A percentile compares a stretch with the other conserved stretches of the same genome.
Evolutionary conservation across 2,113 vertebrate species (phyloP).

Genomic region (Tupaia tana): DNA sequence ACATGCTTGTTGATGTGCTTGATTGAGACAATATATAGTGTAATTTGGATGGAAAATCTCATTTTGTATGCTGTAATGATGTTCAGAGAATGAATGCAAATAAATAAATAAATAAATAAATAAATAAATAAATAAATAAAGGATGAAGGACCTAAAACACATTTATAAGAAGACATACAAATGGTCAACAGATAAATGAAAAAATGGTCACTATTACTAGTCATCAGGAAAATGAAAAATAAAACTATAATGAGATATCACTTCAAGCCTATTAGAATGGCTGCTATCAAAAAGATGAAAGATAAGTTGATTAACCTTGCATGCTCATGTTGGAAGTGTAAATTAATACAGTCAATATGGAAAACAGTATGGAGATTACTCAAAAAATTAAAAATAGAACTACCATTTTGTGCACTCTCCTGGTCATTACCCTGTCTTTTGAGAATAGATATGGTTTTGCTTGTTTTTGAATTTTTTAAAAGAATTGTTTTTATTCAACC

Average conservation of each 20-base stretch:
- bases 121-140: too few species aligned
- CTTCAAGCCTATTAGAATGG: too few species aligned
- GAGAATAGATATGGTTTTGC: not conserved
- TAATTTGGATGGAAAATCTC: too few species aligned
- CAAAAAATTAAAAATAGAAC: not conserved
- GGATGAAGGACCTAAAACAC: not conserved
- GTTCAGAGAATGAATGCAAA: too few species aligned
- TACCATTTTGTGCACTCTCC: not conserved
- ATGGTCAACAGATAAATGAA: not conserved
- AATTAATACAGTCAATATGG: not conserved
- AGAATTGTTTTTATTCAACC: not conserved
- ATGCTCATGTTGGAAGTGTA: not conserved
- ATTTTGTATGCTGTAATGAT: too few species aligned
- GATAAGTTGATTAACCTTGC: not conserved
- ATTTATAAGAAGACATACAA: not conserved
- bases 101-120: too few species aligned
- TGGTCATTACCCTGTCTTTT: not conserved
- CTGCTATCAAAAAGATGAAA: not conserved
- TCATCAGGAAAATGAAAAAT: not conserved
- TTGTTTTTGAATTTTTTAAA: not conserved
- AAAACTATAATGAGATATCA: not conserved
- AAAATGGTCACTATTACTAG: not conserved
- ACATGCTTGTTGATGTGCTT: too few species aligned
- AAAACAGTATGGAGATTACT: not conserved
- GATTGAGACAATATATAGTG: too few species aligned